Conservation (phyloP, 1,140 invertebrate genomes). For the Drosophila funebris region DNA sequence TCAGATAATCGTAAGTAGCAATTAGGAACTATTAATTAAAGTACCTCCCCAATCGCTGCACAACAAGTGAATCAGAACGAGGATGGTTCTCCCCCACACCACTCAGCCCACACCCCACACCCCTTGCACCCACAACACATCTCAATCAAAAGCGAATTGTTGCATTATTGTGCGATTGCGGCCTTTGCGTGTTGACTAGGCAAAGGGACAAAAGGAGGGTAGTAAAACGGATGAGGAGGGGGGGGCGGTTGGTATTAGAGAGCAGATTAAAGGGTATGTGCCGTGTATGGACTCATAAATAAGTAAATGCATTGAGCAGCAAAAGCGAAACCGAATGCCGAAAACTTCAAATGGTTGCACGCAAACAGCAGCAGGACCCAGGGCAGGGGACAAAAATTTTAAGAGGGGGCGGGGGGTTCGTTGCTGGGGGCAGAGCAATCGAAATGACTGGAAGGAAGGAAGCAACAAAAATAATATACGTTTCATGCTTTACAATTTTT, state of each 20-base stretch:
- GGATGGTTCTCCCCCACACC: too few relatives aligned
- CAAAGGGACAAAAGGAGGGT: background rate
- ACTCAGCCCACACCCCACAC: background rate
- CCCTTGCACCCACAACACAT: background rate
- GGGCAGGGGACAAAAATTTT: background rate
- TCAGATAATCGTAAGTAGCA: background rate
- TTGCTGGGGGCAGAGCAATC: too few relatives aligned
- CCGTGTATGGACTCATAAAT: slow-evolving; percentile 32
- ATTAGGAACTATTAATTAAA: slow-evolving; percentile 20
- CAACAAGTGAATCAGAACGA: too few relatives aligned
- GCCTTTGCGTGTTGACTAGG: background rate
- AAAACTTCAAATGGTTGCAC: slow-evolving; percentile 13
- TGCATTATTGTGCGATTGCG: slow-evolving; percentile 1
- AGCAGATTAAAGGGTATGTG: background rate
- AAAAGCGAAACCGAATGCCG: slow-evolving; percentile 7
- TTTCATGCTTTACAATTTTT: slow-evolving; percentile 19
- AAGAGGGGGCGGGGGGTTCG: too few relatives aligned
- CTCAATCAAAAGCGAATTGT: background rate
- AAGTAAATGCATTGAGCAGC: slow-evolving; percentile 30
- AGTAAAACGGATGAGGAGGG: background rate
- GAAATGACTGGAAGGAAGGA: background rate
- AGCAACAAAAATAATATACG: slow-evolving; percentile 28
- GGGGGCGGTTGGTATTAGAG: background rate
- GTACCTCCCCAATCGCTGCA: background rate
- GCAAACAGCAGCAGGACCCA: background rate